Percentiles rank a stretch among this genome's conserved stretches.
Evolutionary conservation across 2,113 vertebrate genomes (phyloP).

Genomic region (Salvelinus alpinus): DNA sequence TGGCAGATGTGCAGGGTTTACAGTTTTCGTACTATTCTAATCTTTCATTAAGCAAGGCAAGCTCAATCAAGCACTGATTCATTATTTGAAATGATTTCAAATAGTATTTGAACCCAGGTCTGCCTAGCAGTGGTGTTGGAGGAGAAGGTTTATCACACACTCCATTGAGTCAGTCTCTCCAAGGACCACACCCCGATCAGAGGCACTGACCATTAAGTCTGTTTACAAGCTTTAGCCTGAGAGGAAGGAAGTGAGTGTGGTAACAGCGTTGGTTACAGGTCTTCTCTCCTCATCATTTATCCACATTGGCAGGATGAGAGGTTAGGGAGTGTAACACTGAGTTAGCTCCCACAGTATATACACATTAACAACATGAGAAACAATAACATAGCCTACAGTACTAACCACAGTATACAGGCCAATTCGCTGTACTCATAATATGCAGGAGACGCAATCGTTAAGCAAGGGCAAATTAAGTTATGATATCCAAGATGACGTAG

Average conservation of each 20-base stretch:
- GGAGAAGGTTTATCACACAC: constrained; percentile 25
- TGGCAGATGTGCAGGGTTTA: too few relatives aligned
- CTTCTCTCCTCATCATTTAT: constrained; percentile 26
- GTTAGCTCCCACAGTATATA: not conserved
- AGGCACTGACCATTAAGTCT: not conserved
- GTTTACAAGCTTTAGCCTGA: not conserved
- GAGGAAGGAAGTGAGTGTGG: not conserved
- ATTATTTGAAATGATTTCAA: too few relatives aligned
- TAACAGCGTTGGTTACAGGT: not conserved
- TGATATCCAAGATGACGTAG: too few relatives aligned
- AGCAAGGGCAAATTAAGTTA: not conserved
- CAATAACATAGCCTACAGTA: not conserved
- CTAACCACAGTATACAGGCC: not conserved
- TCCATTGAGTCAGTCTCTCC: not conserved
- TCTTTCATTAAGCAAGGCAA: not conserved
- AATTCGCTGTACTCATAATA: not conserved
- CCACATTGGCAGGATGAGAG: constrained; percentile 14
- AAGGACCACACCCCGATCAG: constrained; percentile 5
- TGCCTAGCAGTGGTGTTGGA: not conserved
- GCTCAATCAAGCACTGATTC: too few relatives aligned
- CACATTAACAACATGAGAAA: not conserved
- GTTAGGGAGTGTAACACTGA: too few relatives aligned
- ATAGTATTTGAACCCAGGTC: not conserved
- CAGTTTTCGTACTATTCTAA: too few relatives aligned
- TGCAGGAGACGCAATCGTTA: too few relatives aligned